A percentile compares a stretch with the other conserved stretches of the same genome.
Conservation (phyloP, 2,113 vertebrate genomes). For the Rhabdomys dilectus region DNA sequence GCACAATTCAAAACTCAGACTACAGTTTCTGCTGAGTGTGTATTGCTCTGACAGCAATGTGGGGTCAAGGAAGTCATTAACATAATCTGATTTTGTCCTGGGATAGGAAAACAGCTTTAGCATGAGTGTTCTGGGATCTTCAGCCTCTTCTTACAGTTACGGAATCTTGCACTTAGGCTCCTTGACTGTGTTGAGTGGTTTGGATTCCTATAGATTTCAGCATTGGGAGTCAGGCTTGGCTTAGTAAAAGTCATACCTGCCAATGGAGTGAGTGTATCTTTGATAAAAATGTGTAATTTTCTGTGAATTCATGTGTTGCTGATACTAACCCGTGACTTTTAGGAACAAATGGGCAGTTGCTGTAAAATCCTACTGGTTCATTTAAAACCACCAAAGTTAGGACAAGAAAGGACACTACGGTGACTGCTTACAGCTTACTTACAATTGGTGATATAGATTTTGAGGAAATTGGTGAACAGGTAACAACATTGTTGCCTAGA, state of each 20-base stretch:
- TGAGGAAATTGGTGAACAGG: neutral
- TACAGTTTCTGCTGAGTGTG: neutral
- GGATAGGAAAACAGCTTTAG: neutral
- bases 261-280: neutral
- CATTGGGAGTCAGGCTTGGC: neutral
- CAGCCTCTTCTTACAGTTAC: neutral
- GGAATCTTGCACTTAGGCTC: neutral
- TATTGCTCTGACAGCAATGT: neutral
- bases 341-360: conserved; percentile 28
- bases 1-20: neutral
- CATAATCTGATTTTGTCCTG: neutral
- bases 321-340: conserved; percentile 4
- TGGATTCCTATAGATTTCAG: neutral
- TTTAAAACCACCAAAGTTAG: conserved; percentile 25
- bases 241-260: neutral
- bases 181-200: neutral
- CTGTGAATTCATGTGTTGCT: conserved; percentile 33
- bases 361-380: neutral
- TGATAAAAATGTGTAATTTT: conserved; percentile 18
- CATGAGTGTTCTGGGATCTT: neutral
- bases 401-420: neutral
- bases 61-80: neutral
- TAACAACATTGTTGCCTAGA: neutral
- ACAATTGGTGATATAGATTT: neutral
- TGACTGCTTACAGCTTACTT: neutral